A percentile compares a stretch with the other conserved stretches of the same genome.
Conservation (phyloP, 2,888 invertebrate genomes). For the Scrobipalpa costella region DNA sequence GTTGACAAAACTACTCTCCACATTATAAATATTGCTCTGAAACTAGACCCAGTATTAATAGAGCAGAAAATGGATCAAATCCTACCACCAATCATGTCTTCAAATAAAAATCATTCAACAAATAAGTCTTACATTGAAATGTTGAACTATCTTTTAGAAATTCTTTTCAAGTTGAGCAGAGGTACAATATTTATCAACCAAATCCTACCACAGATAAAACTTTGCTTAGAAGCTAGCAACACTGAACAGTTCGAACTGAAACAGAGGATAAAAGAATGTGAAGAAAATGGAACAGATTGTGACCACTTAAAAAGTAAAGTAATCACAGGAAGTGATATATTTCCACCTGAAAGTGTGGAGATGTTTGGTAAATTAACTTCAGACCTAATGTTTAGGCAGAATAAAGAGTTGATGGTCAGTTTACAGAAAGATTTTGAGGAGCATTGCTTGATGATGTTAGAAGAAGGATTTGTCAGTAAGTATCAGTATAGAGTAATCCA, state of each 20-base stretch:
- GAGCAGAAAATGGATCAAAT: slow-evolving; percentile 64
- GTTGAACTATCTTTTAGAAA: slow-evolving; percentile 66
- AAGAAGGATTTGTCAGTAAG: slow-evolving; percentile 67
- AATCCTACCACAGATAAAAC: slow-evolving; percentile 64
- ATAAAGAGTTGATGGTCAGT: slow-evolving; percentile 61
- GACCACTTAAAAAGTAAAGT: slow-evolving; percentile 59
- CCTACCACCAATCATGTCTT: slow-evolving; percentile 63
- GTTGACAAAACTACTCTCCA: slow-evolving; percentile 60
- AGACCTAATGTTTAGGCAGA: slow-evolving; percentile 74
- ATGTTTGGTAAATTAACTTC: slow-evolving; percentile 67
- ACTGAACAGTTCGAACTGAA: slow-evolving; percentile 61
- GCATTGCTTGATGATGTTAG: slow-evolving; percentile 61
- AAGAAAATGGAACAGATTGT: slow-evolving; percentile 42
- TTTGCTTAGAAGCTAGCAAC: slow-evolving; percentile 58
- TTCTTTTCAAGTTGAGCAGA: slow-evolving; percentile 68
- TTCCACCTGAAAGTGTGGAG: slow-evolving; percentile 62
- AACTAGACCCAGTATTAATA: slow-evolving; percentile 68
- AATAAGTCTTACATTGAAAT: slow-evolving; percentile 58
- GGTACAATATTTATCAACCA: slow-evolving; percentile 63
- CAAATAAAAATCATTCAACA: slow-evolving; percentile 54
- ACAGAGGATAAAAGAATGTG: slow-evolving; percentile 47
- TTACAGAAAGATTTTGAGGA: slow-evolving; percentile 67
- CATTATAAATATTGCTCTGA: slow-evolving; percentile 63
- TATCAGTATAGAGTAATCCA: too few relatives aligned
- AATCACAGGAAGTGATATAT: slow-evolving; percentile 59